phyloP scores from a whole-genome alignment of 2,888 invertebrate genomes.

The Rhorus exstirpatorius region DNA sequence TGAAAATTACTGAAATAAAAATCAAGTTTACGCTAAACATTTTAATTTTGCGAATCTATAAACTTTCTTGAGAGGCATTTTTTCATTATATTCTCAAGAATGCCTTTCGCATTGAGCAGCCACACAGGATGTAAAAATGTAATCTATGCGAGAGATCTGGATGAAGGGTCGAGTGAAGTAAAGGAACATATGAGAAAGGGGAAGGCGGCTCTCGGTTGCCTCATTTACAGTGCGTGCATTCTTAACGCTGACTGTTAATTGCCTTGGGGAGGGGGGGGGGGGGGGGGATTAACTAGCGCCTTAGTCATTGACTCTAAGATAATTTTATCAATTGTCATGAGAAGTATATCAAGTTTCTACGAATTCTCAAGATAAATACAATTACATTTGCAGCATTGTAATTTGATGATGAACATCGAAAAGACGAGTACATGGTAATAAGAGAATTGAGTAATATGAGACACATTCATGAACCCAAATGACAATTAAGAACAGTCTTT shows the following conservation, averaged over 20 bases:
- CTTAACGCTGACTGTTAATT: slow-evolving; percentile 50
- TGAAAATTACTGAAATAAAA: no score
- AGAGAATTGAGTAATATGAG: slow-evolving; percentile 22
- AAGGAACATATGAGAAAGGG: slow-evolving; percentile 58
- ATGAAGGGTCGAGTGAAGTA: slow-evolving; percentile 73
- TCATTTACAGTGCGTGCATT: slow-evolving; percentile 52
- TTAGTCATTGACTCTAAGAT: slow-evolving; percentile 34
- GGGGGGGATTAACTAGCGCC: slow-evolving; percentile 5
- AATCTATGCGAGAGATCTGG: slow-evolving; percentile 82
- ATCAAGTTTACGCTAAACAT: no score
- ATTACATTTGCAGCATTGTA: background rate
- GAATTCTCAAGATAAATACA: background rate
- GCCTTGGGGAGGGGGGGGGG: slow-evolving; percentile 6
- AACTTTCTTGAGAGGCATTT: slow-evolving; percentile 24
- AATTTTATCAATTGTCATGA: slow-evolving; percentile 36
- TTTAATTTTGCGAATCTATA: no score
- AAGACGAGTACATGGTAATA: background rate
- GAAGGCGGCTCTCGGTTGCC: background rate
- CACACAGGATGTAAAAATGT: slow-evolving; percentile 69
- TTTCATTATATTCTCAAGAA: slow-evolving; percentile 34
- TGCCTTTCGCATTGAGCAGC: slow-evolving; percentile 18
- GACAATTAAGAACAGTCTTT: background rate
- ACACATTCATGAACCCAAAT: background rate
- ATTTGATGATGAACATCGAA: slow-evolving; percentile 10
- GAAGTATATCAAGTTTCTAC: slow-evolving; percentile 25